Base-by-base conservation (phyloP, 2,888 invertebrate genomes). In the Gasteruption jaculator region DNA sequence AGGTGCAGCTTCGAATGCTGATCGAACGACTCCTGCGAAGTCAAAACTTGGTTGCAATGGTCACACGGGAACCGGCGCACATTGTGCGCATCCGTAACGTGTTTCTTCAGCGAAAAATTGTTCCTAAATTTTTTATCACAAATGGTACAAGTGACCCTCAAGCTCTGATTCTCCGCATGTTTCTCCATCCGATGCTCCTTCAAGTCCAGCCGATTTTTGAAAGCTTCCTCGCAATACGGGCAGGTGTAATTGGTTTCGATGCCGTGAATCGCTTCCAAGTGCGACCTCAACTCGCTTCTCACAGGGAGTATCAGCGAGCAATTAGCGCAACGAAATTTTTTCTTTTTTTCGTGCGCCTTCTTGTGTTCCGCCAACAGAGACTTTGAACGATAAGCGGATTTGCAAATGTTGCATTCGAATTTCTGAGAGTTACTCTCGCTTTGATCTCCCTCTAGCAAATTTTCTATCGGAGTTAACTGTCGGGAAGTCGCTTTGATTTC, bases 281-380 rank as follows among this genome's bases (percentile, higher is more conserved):
- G 57, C 1, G 47, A 41, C 11, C 37, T 27, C 4, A 58, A 34
- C 25, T 49, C 48, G 16, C 50, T 47, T 5, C 36, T 54, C 2
- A 48, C 37, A 1, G 46, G 42, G 22, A 59, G 58, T 1, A 50
- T 54, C 8, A 42, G 48, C 3, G 52, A 38, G 4, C 57, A 58
- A 12, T 51, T 46, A 4, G 47, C 5, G 29, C 59, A 55, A 10
- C 37, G 43, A 45, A 48, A 49, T 12, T 41, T 39, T 16, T 55
- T 49, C 12, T 48, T 45, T 36, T 57, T 21, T 24, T 43, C 37
- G 41, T 51, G 50, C 1, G 31, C 21, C 4, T 39, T 51, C 43
- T 58, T 10, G 26, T 59, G 60, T 1, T 52, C 46, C 2, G 42
- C 42, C 1, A 59, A 35, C 8, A 29, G 31, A 12, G 11, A 41